These are phyloP conservation scores for Punctoribates punctum DNA, from an alignment of 2,888 invertebrate species.

Conservation along the genomic window DNA sequence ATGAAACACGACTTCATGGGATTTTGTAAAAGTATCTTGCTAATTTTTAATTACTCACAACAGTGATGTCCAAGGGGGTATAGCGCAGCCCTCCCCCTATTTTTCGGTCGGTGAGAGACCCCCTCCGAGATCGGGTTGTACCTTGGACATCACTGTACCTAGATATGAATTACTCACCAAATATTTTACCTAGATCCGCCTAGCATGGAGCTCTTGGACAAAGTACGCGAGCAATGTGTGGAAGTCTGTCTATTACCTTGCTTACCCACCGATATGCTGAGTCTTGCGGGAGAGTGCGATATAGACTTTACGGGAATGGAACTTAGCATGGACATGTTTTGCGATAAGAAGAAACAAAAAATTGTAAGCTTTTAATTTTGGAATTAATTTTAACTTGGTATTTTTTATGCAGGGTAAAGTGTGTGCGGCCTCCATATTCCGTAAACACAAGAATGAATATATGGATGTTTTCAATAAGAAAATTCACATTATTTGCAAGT, in stretches of 20 bases:
- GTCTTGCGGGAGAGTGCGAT: background rate
- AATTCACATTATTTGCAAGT: background rate
- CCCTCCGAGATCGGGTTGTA: no score
- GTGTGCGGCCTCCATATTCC: background rate
- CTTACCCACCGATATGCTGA: background rate
- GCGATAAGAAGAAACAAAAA: constrained; percentile 15
- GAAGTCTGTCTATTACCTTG: background rate
- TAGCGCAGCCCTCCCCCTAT: no score
- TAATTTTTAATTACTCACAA: background rate
- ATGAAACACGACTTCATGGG: constrained; percentile 6
- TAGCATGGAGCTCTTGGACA: background rate
- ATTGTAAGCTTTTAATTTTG: background rate
- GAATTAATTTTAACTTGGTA: no score
- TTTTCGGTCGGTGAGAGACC: no score
- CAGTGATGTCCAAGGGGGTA: no score
- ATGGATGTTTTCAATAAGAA: constrained; percentile 26
- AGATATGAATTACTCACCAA: no score
- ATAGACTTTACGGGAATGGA: background rate
- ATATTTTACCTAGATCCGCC: constrained; percentile 5
- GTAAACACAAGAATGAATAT: background rate
- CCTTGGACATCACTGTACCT: no score
- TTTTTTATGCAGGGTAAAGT: background rate
- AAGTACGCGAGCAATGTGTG: background rate
- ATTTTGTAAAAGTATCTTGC: constrained; percentile 5
- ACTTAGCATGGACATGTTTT: constrained; percentile 15